Evolutionary conservation across 2,113 vertebrate species (phyloP).

Genomic region (Ceratotherium simum): DNA sequence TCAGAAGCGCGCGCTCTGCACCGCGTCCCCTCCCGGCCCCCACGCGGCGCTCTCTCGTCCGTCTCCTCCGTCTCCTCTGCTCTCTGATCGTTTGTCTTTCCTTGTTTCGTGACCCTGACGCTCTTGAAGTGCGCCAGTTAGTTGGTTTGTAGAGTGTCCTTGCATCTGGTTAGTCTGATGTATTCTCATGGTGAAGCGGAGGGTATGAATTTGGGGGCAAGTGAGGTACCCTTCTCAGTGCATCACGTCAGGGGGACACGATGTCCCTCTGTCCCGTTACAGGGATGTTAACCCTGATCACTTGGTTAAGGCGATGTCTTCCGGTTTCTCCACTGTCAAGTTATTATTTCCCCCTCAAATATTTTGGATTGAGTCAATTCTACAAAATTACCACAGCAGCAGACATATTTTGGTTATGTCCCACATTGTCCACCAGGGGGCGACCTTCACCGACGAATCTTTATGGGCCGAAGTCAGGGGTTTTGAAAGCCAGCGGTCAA

Average conservation of each 20-base stretch:
- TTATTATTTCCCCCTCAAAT: too few species aligned
- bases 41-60: fast-evolving
- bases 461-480: neutral
- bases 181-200: neutral
- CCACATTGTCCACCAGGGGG: slow-evolving; percentile 64
- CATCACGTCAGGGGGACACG: fast-evolving
- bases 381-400: neutral
- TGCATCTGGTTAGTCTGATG: neutral
- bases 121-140: fast-evolving
- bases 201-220: neutral
- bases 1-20: fast-evolving
- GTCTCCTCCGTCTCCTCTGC: neutral
- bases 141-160: too few species aligned
- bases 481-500: neutral
- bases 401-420: neutral
- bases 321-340: neutral
- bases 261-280: too few species aligned
- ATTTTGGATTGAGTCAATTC: neutral
- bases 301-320: neutral
- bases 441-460: neutral
- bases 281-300: neutral
- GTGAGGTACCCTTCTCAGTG: fast-evolving
- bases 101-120: neutral
- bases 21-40: fast-evolving
- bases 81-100: neutral